These are phyloP conservation scores for Coranthus polyacanthus DNA, from an alignment of 2,797 vertebrate species.

Conservation along the genomic window DNA sequence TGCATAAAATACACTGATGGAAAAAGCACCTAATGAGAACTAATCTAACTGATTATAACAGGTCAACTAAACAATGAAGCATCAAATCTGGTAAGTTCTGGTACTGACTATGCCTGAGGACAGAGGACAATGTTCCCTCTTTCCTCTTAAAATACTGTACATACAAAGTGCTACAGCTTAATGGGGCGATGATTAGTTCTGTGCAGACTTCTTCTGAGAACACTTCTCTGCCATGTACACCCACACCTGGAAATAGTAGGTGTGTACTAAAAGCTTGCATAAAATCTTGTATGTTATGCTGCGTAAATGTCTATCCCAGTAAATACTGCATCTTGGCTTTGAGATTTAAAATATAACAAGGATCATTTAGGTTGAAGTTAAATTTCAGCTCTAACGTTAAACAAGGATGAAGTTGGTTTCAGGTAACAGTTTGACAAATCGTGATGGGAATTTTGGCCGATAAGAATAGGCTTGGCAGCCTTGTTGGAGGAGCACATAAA, in stretches of 20 bases:
- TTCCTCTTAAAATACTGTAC: not conserved
- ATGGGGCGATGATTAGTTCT: not conserved
- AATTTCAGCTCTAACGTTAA: not conserved
- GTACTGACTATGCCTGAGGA: not conserved
- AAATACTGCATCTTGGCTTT: too few species aligned
- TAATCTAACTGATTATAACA: not conserved
- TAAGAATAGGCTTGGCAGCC: not conserved
- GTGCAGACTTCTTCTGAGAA: not conserved
- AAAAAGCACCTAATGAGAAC: too few species aligned
- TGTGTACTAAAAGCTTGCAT: too few species aligned
- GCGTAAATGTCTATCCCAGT: too few species aligned
- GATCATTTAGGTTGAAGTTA: not conserved
- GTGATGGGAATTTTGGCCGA: not conserved
- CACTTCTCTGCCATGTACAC: too few species aligned
- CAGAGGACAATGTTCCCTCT: not conserved
- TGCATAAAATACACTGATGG: too few species aligned
- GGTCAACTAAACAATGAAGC: not conserved
- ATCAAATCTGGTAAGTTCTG: too few species aligned
- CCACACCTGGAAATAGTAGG: too few species aligned
- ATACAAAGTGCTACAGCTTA: not conserved
- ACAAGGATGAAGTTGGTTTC: not conserved
- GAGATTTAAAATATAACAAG: not conserved
- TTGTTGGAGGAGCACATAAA: constrained; percentile 3
- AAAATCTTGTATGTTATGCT: too few species aligned
- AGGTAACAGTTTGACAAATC: constrained; percentile 1